Evolutionary conservation across 2,888 invertebrate genomes (phyloP).

Genomic region (Drosophila macrospina): DNA sequence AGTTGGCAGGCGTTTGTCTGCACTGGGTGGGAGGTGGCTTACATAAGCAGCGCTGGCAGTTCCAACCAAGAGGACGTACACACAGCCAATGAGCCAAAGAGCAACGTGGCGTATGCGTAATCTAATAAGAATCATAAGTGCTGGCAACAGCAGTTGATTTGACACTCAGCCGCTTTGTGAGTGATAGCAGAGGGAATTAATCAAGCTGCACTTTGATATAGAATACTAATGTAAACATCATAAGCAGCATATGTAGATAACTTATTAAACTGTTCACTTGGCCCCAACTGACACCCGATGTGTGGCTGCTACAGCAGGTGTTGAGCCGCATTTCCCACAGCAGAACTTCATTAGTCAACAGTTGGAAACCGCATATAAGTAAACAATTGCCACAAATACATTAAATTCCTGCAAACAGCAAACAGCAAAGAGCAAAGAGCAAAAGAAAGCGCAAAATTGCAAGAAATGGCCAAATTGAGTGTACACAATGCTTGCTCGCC

Average conservation of each 20-base stretch:
- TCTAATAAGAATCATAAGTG: conserved; percentile 47
- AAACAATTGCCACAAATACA: conserved; percentile 40
- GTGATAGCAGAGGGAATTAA: conserved; percentile 24
- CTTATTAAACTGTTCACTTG: background rate
- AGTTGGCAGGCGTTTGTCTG: conserved; percentile 69
- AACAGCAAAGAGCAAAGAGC: background rate
- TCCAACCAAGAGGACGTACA: conserved; percentile 34
- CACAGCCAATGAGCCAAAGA: no score
- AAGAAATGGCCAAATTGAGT: conserved; percentile 68
- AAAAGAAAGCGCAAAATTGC: conserved; percentile 42
- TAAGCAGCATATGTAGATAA: background rate
- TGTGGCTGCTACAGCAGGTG: conserved; percentile 22
- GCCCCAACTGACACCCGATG: background rate
- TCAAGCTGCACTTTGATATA: conserved; percentile 3
- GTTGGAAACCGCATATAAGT: conserved; percentile 13
- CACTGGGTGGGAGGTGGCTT: conserved; percentile 39
- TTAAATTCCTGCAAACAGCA: conserved; percentile 48
- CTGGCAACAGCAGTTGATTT: conserved; percentile 42
- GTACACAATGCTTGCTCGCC: conserved; percentile 38
- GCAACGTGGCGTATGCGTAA: conserved; percentile 33
- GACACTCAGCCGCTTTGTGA: conserved; percentile 44
- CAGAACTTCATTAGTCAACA: conserved; percentile 55
- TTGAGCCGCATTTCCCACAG: conserved; percentile 28
- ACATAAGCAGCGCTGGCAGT: conserved; percentile 35
- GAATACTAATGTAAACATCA: background rate